These are phyloP conservation scores for Coenonympha glycerion DNA, from an alignment of 2,888 invertebrate genomes.

Conservation along the genomic window DNA sequence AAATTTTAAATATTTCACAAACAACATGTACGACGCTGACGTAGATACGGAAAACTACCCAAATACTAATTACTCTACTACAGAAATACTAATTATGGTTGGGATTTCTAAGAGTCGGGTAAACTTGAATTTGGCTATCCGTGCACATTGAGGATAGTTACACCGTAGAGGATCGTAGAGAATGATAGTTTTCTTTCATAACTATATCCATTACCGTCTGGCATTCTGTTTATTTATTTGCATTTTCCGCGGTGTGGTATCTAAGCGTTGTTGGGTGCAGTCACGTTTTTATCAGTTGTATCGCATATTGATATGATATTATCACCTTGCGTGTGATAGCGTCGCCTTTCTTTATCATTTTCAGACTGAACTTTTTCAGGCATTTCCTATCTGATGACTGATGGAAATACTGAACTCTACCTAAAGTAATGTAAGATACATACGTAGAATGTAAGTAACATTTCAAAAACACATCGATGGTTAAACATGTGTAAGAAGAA, in stretches of 20 bases:
- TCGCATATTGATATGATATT: conserved; percentile 11
- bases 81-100: no score
- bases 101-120: no score
- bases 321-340: conserved; percentile 8
- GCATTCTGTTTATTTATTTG: conserved; percentile 33
- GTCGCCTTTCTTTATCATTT: conserved; percentile 3
- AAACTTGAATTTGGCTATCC: no score
- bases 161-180: no score
- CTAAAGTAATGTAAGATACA: no score
- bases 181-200: no score
- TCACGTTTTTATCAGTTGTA: conserved; percentile 10
- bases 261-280: not conserved
- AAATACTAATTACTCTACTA: no score
- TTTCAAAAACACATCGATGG: not conserved
- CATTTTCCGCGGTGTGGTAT: conserved; percentile 8
- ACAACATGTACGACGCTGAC: no score
- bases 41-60: no score
- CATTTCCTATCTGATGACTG: not conserved
- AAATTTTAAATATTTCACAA: no score
- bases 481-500: not conserved
- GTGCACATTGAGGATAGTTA: no score
- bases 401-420: not conserved
- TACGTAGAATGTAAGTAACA: not conserved
- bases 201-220: no score
- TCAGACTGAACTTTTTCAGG: not conserved